phyloP scores from a whole-genome alignment of 35 echinoderm and acorn worm species.

The Lytechinus pictus region DNA sequence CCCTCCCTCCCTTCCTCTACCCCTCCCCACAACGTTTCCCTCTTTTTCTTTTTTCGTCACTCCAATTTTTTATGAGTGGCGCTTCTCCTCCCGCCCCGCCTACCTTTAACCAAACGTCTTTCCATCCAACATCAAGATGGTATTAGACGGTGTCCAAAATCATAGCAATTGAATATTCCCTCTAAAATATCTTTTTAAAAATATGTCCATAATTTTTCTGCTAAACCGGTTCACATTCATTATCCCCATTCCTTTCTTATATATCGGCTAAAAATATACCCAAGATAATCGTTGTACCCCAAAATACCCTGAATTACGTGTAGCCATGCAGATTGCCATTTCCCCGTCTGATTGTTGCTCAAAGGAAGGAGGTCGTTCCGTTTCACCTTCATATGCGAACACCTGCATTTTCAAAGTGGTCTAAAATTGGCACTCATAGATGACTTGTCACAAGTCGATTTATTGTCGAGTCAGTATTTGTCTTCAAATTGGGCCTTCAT shows the following conservation, averaged over 20 bases:
- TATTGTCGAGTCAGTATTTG: background rate
- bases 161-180: too few relatives aligned
- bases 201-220: background rate
- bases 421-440: conserved; percentile 15
- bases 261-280: background rate
- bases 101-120: background rate
- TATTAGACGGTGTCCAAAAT: too few relatives aligned
- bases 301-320: background rate
- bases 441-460: conserved; percentile 16
- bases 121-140: background rate
- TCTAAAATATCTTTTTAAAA: background rate
- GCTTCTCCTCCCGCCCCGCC: background rate
- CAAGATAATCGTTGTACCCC: background rate
- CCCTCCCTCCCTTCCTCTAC: background rate
- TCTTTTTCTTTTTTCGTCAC: background rate
- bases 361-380: conserved; percentile 21
- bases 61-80: background rate
- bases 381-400: conserved; percentile 14
- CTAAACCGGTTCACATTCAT: background rate
- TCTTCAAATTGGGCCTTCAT: background rate
- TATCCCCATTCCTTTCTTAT: background rate
- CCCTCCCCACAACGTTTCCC: background rate
- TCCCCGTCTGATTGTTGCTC: conserved; percentile 25
- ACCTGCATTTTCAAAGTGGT: conserved; percentile 20
- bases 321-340: background rate